Base-by-base conservation (phyloP, 2,888 invertebrate species). In the Mesochorus sp. region DNA sequence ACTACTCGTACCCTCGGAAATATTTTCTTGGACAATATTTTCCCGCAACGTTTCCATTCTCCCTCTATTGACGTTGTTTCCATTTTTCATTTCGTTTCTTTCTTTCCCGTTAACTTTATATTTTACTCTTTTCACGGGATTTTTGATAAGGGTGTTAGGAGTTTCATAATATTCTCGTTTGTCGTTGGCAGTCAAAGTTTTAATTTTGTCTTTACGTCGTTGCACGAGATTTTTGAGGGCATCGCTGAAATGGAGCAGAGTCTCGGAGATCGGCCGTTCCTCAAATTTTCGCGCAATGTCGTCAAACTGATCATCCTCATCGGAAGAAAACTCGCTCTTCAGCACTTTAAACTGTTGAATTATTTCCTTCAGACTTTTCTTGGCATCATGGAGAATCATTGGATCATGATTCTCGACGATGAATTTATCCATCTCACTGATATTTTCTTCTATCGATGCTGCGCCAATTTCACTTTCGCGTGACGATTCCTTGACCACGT, bases 281-380 rank as follows among this genome's bases (percentile, higher is more conserved):
- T 85, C 84, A 55, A 89, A 89, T 51, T 85, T 85, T 8, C 83
- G 79, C 24, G 84, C 85, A n/a, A 91, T 88, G 24, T 88, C 84
- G 66, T 88, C 88, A 17, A 88, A 86, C 21, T 84, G 82, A 72
- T 86, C 85, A 57, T 87, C 85, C 67, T 88, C 88, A 53, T 88
- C 88, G 0, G 86, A 84, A 17, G 85, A 85, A 26, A 91, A 76
- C 83, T 91, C 89, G 39, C 79, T 85, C 80, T 87, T 88, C 12
- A 91, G 79, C 42, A 88, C 84, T 21, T 87, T 88, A 64, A 91
- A 90, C 42, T 90, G 88, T 76, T 85, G 84, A 70, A 91, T 87
- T 76, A 91, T 90, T 73, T 89, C 88, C 72, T 85, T 89, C 0
- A 91, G 79, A 74, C 83, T 89, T 76, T 88, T 85, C 71, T 87